phyloP scores from a whole-genome alignment of 2,113 vertebrate species.

The Azemiops feae region DNA sequence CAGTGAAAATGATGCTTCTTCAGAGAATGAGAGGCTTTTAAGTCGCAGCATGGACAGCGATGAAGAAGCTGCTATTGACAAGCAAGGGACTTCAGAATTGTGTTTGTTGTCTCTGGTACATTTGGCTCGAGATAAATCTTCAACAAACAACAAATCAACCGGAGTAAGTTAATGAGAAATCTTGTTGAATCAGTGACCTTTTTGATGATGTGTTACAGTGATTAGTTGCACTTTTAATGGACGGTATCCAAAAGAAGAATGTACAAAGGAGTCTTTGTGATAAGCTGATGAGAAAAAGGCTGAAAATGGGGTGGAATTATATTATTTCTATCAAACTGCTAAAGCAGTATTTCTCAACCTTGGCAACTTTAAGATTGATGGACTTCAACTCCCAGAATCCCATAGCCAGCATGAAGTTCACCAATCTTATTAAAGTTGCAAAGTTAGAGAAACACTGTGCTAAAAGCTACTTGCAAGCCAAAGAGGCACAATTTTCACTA shows the following conservation, averaged over 20 bases:
- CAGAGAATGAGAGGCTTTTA: constrained; percentile 94
- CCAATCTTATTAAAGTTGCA: neutral
- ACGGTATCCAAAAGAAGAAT: neutral
- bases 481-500: neutral
- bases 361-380: neutral
- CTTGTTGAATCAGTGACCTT: neutral
- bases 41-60: constrained; percentile 96
- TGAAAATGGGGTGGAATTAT: neutral
- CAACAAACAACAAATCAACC: constrained; percentile 80
- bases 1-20: constrained; percentile 97
- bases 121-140: constrained; percentile 81
- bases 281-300: neutral
- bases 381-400: neutral
- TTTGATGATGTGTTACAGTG: neutral
- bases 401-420: neutral
- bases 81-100: constrained; percentile 85
- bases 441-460: neutral
- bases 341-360: neutral
- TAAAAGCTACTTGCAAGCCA: neutral
- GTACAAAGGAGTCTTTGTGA: neutral
- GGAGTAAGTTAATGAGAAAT: constrained; percentile 77
- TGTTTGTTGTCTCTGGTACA: constrained; percentile 92
- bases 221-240: constrained; percentile 26
- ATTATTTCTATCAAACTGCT: neutral
- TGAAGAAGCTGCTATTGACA: constrained; percentile 89